A percentile compares a stretch with the other conserved stretches of the same genome.
These are phyloP conservation scores for Lordiphosa collinella DNA, from an alignment of 1,140 invertebrate genomes.

Conservation along the genomic window DNA sequence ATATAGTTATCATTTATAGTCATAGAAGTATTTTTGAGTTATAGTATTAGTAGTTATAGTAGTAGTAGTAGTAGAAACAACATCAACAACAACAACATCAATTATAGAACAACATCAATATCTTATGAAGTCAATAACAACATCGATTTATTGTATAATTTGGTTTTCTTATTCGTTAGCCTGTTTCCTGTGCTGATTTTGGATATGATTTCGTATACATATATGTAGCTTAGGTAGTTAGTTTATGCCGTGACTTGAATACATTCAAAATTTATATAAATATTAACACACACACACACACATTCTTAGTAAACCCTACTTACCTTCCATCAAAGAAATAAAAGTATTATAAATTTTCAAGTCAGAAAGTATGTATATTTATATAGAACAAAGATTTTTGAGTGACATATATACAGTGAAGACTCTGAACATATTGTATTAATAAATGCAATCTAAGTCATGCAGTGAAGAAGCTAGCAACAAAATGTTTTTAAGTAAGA, in stretches of 20 bases:
- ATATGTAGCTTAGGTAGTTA: background rate
- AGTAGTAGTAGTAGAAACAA: conserved; percentile 63
- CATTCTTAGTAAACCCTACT: background rate
- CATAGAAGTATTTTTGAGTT: conserved; percentile 41
- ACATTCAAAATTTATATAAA: background rate
- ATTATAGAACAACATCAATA: conserved; percentile 70
- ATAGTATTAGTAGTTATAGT: conserved; percentile 35
- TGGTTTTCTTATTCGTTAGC: too few species aligned
- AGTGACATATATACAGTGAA: too few species aligned
- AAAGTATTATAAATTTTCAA: background rate
- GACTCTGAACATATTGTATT: too few species aligned
- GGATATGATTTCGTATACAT: conserved; percentile 2
- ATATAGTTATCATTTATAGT: conserved; percentile 43
- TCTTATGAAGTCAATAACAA: conserved; percentile 62
- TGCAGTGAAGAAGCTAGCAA: too few species aligned
- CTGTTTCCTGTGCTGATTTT: background rate
- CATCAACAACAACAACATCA: conserved; percentile 75
- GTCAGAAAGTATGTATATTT: too few species aligned
- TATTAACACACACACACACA: conserved; percentile 1
- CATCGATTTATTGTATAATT: conserved; percentile 39
- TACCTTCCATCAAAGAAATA: background rate
- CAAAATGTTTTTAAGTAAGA: too few species aligned
- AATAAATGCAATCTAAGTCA: too few species aligned
- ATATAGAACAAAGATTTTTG: too few species aligned
- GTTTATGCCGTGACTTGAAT: background rate